Percentiles rank a stretch among this genome's conserved stretches.
These are phyloP conservation scores for Tyto alba DNA, from an alignment of 2,113 vertebrate genomes.

Conservation along the genomic window DNA sequence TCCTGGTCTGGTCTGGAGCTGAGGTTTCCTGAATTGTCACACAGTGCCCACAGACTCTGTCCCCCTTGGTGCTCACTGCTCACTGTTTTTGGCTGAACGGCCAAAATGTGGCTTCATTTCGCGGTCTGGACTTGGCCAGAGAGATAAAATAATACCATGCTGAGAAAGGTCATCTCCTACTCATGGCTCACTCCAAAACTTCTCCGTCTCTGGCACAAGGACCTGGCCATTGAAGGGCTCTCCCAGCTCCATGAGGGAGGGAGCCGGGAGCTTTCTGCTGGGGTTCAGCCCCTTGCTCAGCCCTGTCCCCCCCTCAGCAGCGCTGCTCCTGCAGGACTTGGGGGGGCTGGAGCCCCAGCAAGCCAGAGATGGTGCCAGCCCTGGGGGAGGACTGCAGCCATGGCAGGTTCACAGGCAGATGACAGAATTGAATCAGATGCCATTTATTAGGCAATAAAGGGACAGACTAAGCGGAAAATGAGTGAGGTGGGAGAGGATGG, in stretches of 20 bases:
- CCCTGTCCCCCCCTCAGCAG: rapidly evolving
- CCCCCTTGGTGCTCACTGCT: background rate
- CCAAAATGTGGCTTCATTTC: background rate
- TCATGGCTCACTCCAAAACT: background rate
- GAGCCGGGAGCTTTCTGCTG: background rate
- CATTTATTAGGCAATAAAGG: background rate
- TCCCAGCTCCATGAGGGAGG: rapidly evolving
- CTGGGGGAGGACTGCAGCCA: background rate
- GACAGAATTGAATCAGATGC: background rate
- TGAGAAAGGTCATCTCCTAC: background rate
- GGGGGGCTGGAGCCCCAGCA: background rate
- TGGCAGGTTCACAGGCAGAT: rapidly evolving
- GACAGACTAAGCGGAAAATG: background rate
- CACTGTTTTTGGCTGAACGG: background rate
- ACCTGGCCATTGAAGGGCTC: background rate
- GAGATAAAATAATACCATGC: background rate
- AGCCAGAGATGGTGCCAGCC: background rate
- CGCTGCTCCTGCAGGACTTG: background rate
- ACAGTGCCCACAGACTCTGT: background rate
- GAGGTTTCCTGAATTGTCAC: background rate
- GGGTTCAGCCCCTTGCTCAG: background rate
- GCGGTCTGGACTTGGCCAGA: background rate
- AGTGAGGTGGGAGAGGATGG: background rate
- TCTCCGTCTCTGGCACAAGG: background rate
- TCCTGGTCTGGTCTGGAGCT: background rate